Base-by-base conservation (phyloP, 2,113 vertebrate species). In the Cyphomyrus discorhynchus region DNA sequence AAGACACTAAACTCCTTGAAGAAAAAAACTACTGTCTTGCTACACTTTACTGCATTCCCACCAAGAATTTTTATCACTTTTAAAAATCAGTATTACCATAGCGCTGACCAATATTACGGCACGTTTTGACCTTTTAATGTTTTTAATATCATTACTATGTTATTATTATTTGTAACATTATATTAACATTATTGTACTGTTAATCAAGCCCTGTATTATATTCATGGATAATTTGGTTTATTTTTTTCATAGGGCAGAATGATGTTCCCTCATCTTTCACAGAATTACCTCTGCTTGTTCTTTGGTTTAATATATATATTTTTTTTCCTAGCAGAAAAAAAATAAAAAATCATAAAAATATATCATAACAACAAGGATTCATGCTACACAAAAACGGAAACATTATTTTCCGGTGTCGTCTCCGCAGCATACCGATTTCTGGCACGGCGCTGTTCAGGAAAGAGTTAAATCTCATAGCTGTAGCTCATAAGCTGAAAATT, bases 401-500 rank as follows among this genome's bases (percentile, higher is more conserved):
- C 27, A 27, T 77, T 45, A 62, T 17, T 82, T 83, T 62, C 42
- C 0, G 0, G 13, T 46, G 47, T 9, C 4, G 3, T 27, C 83
- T 19, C 31, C 47, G 66, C n/a, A 83, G 5, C 17, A 62, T 31
- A n/a, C 19, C 24, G 39, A 46, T 56, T 47, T 5, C 62, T 50
- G 39, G 24, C 17, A 11, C 46, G 66, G 66, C 42, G 7, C 45
- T n/a, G 47, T 49, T 39, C 45, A 87, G 47, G 47, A 53, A 90
- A 90, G 87, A 62, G 87, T 90, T 90, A 90, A 90, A n/a, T 89
- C 88, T 56, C 82, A 80, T 35, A 50, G 87, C 80, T 89, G 87
- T 45, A 17, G 39, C 86, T 91, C 53, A 35, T 90, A 90, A 91
- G 62, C 80, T 85, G 87, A 86, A 89, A 90, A 88, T 46, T 80